Base-by-base conservation (phyloP, 1,140 invertebrate species). In the Hermetia illucens region DNA sequence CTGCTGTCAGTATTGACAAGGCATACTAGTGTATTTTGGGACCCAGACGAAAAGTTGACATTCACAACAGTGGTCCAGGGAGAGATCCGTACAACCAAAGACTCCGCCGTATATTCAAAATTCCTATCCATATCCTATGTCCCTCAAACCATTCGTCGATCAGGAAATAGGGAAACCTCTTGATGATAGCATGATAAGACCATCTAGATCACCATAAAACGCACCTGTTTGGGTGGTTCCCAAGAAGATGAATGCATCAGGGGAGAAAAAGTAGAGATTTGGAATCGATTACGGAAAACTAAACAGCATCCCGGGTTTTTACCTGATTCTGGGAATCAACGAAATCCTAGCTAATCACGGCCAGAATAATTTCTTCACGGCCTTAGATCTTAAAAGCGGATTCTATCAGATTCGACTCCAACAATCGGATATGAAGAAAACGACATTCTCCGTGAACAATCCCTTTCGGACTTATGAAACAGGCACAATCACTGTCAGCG, bases 281-380 rank as follows among this genome's bases (percentile, higher is more conserved):
- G n/a, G n/a, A n/a, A n/a, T n/a, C n/a, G n/a, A n/a, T n/a, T n/a
- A n/a, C n/a, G n/a, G n/a, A n/a, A n/a, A n/a, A n/a, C n/a, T n/a
- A n/a, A n/a, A n/a, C 16, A 58, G 48, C 1, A 42, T 55, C 4
- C 39, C 36, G 9, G 51, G 58, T 20, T 34, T 20, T 12, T 70
- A 58, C 47, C 70, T 67, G 2, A 37, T 74, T 4, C 70, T 69
- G 2, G 48, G 54, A 27, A 68, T 72, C 10, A 55, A 62, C 18
- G 55, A 66, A 9, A 58, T 56, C 27, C 44, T 74, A 20, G 54
- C 64, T 40, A 46, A 48, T 27, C 35, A 70, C 30, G 51, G 50
- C 8, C 58, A 58, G 17, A 43, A 49, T 10, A 55, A 55, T 21
- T 66, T 59, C 44, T 70, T 71, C 45, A 55, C 60, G 10, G 54